phyloP scores from a whole-genome alignment of 1,140 invertebrate genomes.

The Wiebesia pumilae region DNA sequence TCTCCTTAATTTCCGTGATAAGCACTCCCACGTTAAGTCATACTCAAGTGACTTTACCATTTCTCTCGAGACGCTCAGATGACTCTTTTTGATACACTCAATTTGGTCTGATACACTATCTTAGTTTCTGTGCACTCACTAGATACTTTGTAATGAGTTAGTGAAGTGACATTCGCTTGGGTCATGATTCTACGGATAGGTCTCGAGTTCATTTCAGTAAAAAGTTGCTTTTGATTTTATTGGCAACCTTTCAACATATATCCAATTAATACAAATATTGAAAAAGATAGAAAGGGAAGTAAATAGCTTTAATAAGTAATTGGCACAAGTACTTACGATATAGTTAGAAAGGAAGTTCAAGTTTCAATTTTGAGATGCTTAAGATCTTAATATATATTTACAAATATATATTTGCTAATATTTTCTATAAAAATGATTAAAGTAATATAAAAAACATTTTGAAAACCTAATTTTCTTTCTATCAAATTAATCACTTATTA shows the following conservation, averaged over 20 bases:
- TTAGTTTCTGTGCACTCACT: slow-evolving; percentile 7
- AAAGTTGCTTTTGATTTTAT: slow-evolving; percentile 10
- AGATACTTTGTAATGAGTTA: slow-evolving; percentile 35
- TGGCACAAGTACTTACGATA: too few relatives aligned
- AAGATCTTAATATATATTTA: too few relatives aligned
- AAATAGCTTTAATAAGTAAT: too few relatives aligned
- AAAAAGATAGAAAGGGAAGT: too few relatives aligned
- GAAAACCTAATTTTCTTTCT: too few relatives aligned
- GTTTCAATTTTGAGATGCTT: too few relatives aligned
- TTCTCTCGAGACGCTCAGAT: not conserved
- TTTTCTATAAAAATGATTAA: too few relatives aligned
- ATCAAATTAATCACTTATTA: too few relatives aligned
- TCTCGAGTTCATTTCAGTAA: not conserved
- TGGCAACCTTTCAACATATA: not conserved
- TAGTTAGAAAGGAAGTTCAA: too few relatives aligned
- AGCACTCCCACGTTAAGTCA: slow-evolving; percentile 22
- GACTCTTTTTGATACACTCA: slow-evolving; percentile 43
- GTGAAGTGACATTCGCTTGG: not conserved
- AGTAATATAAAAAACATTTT: too few relatives aligned
- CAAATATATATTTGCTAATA: too few relatives aligned
- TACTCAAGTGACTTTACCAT: not conserved
- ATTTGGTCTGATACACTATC: slow-evolving; percentile 36
- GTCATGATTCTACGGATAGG: not conserved
- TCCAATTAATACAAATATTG: too few relatives aligned
- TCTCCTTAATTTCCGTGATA: slow-evolving; percentile 44